phyloP scores from a whole-genome alignment of 2,797 vertebrate genomes.

The Notolabrus celidotus region DNA sequence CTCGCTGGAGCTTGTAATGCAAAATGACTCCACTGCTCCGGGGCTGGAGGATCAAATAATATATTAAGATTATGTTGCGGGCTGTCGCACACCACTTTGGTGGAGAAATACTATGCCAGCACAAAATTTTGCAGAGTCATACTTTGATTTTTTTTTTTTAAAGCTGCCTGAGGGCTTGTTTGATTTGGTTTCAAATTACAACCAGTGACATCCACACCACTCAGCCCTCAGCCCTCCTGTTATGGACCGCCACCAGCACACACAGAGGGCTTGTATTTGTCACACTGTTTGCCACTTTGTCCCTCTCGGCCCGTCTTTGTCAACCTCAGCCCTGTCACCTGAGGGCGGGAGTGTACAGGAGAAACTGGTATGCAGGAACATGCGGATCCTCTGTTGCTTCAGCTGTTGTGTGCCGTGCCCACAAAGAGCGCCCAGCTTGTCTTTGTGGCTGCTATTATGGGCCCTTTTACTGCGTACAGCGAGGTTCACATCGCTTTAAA shows the following conservation, averaged over 20 bases:
- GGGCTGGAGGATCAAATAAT: slow-evolving; percentile 66
- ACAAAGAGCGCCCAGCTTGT: slow-evolving; percentile 40
- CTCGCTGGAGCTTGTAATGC: slow-evolving; percentile 61
- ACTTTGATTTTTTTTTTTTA: slow-evolving; percentile 19
- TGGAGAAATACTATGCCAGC: slow-evolving; percentile 59
- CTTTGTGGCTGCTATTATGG: slow-evolving; percentile 56
- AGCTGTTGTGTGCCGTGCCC: slow-evolving; percentile 61
- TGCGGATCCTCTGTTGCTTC: slow-evolving; percentile 59
- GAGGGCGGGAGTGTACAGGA: slow-evolving; percentile 57
- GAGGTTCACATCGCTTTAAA: slow-evolving; percentile 44
- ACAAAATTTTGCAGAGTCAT: slow-evolving; percentile 66
- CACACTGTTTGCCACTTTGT: slow-evolving; percentile 26
- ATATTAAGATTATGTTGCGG: slow-evolving; percentile 68
- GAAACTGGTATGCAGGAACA: slow-evolving; percentile 60
- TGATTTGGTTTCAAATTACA: slow-evolving; percentile 65
- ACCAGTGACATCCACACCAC: slow-evolving; percentile 51
- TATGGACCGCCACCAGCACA: slow-evolving; percentile 44
- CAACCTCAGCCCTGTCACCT: slow-evolving; percentile 59
- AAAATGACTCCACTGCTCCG: slow-evolving; percentile 53
- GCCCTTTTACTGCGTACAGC: slow-evolving; percentile 47
- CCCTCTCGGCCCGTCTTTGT: neutral
- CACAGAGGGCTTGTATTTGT: slow-evolving; percentile 3
- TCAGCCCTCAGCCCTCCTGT: neutral
- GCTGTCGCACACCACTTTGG: slow-evolving; percentile 60
- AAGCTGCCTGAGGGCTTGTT: slow-evolving; percentile 45